Evolutionary conservation across 2,888 invertebrate species (phyloP).

Genomic region (Tineola bisselliella): DNA sequence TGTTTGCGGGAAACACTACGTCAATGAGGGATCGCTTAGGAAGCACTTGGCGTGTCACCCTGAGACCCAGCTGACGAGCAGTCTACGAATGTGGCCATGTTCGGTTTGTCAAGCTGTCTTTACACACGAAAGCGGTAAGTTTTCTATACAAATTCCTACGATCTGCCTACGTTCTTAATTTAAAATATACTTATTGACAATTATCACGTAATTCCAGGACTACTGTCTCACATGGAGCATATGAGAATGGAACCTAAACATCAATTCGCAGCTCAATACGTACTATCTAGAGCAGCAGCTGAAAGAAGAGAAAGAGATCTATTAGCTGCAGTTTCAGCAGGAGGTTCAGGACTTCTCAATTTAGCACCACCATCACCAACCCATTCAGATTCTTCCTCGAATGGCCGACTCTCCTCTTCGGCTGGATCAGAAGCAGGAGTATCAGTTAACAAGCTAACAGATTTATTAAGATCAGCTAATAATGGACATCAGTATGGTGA

Average conservation of each 20-base stretch:
- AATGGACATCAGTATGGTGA: slow-evolving; percentile 75
- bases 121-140: slow-evolving; percentile 91
- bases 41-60: slow-evolving; percentile 95
- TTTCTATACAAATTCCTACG: not conserved
- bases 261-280: slow-evolving; percentile 95
- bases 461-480: slow-evolving; percentile 71
- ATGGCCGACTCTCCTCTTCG: slow-evolving; percentile 82
- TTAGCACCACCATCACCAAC: slow-evolving; percentile 87
- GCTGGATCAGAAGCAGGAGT: slow-evolving; percentile 79
- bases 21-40: slow-evolving; percentile 91
- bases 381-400: slow-evolving; percentile 88
- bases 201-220: slow-evolving; percentile 67
- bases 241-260: slow-evolving; percentile 98
- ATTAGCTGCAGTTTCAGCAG: slow-evolving; percentile 73
- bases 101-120: slow-evolving; percentile 95
- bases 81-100: slow-evolving; percentile 95
- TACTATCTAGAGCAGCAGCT: slow-evolving; percentile 88
- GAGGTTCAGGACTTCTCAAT: slow-evolving; percentile 71
- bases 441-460: slow-evolving; percentile 68
- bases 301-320: slow-evolving; percentile 88
- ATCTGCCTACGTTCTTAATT: not conserved
- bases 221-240: slow-evolving; percentile 94
- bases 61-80: slow-evolving; percentile 87
- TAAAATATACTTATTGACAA: not conserved
- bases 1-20: slow-evolving; percentile 95